Evolutionary conservation across 2,113 vertebrate species (phyloP).

Genomic region (Bubo scandiacus): DNA sequence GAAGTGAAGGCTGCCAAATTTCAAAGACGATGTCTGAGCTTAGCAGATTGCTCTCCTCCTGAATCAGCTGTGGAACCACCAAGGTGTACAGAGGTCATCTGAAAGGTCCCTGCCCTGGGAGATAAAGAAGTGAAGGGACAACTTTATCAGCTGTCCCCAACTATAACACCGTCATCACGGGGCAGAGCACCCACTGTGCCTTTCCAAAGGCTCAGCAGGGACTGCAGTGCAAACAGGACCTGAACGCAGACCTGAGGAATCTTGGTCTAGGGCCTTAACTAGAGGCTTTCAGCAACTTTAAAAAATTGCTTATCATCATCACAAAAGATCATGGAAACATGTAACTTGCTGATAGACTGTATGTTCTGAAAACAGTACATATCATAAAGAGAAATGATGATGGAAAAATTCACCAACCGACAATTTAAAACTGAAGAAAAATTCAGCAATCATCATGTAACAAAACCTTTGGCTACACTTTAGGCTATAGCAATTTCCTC

Average conservation of each 20-base stretch:
- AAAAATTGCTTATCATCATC: neutral
- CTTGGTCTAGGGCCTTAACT: accelerated
- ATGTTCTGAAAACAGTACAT: neutral
- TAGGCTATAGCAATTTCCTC: neutral
- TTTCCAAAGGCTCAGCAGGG: neutral
- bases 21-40: neutral
- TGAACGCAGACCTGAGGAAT: neutral
- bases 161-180: accelerated
- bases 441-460: neutral
- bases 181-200: neutral
- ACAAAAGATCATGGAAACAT: neutral
- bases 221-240: neutral
- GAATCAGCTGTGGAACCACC: neutral
- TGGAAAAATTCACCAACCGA: neutral
- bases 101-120: neutral
- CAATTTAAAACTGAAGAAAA: neutral
- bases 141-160: neutral
- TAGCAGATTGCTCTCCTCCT: neutral
- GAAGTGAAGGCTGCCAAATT: neutral
- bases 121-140: neutral
- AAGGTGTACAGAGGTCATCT: neutral
- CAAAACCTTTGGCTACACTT: neutral
- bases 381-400: neutral
- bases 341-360: neutral
- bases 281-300: neutral